These are phyloP conservation scores for Mastigias papua DNA, from an alignment of 30 jellyfish, hydroid and myxozoan species.

Conservation along the genomic window DNA sequence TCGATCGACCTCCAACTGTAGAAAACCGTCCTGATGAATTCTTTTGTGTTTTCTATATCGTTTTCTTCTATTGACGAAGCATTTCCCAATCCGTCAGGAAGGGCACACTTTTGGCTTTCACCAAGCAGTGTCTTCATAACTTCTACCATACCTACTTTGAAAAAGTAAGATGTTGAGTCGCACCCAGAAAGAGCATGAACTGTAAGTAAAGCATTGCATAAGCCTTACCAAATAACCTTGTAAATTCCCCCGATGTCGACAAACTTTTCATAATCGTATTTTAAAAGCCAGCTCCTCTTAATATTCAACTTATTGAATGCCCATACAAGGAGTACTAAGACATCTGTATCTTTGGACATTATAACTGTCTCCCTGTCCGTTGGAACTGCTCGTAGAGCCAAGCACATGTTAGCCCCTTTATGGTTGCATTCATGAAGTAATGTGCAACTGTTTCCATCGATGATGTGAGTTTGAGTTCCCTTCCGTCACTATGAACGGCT, in stretches of 20 bases:
- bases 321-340: constrained; percentile 41
- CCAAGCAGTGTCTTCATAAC: constrained; percentile 29
- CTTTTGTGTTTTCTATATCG: constrained; percentile 29
- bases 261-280: constrained; percentile 47
- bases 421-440: no score
- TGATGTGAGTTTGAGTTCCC: no score
- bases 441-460: no score
- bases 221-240: constrained; percentile 32
- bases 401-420: no score
- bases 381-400: constrained; percentile 36
- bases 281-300: constrained; percentile 47
- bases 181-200: constrained; percentile 71
- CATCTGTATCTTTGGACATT: no score
- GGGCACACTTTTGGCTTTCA: constrained; percentile 15
- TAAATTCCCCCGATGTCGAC: constrained; percentile 52
- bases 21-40: constrained; percentile 40
- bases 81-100: constrained; percentile 34
- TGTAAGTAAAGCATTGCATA: constrained; percentile 59
- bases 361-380: constrained; percentile 35
- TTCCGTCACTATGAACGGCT: no score
- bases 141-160: constrained; percentile 18
- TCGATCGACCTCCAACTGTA: constrained; percentile 35
- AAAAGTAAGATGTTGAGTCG: constrained; percentile 51
- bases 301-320: constrained; percentile 13
- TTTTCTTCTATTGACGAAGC: constrained; percentile 4